These are phyloP conservation scores for Sialia sialis DNA, from an alignment of 2,113 vertebrate genomes.

Conservation along the genomic window DNA sequence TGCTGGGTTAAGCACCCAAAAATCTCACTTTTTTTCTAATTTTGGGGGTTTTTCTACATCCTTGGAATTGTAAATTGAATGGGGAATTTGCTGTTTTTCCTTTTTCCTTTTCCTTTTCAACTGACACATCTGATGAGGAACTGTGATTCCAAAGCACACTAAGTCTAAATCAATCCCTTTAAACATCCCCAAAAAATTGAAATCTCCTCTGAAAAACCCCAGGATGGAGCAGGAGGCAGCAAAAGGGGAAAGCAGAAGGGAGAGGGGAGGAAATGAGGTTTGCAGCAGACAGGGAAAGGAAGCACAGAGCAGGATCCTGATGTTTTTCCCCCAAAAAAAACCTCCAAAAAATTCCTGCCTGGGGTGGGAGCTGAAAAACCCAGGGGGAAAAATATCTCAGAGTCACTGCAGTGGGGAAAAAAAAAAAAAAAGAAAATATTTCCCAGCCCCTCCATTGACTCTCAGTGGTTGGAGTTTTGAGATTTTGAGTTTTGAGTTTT, in stretches of 20 bases:
- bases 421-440: neutral
- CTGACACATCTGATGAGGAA: neutral
- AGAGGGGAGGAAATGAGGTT: neutral
- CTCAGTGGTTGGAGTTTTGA: too few species aligned
- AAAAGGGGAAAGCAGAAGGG: conserved; percentile 25
- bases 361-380: neutral
- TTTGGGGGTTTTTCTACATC: too few species aligned
- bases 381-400: neutral
- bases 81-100: neutral
- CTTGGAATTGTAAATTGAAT: neutral
- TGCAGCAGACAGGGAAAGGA: neutral
- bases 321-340: rapidly evolving
- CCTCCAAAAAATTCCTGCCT: neutral
- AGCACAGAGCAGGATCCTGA: rapidly evolving
- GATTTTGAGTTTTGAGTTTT: too few species aligned
- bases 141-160: rapidly evolving
- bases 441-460: neutral
- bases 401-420: neutral
- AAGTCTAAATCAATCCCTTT: neutral
- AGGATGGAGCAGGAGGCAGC: neutral
- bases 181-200: neutral
- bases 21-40: neutral
- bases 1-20: neutral
- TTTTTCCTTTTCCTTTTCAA: too few species aligned
- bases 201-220: neutral